Base-by-base conservation (phyloP, 2,113 vertebrate genomes). In the Prinia subflava region DNA sequence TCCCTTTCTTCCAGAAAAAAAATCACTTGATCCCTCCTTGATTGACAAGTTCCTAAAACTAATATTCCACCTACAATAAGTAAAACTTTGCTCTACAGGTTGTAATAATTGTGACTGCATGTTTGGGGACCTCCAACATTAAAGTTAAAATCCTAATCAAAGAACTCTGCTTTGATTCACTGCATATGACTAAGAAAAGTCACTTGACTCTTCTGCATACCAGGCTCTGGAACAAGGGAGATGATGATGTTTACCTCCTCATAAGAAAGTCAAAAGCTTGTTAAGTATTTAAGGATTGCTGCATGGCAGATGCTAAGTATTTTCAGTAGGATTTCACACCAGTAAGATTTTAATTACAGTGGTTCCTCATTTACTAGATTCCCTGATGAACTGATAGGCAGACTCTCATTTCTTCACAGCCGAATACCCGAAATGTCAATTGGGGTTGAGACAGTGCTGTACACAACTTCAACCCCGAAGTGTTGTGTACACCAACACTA, bases 311-410 rank as follows among this genome's bases (percentile, higher is more conserved):
- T 71, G 64, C 62, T 71, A 87, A 90, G 76, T 46, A 80, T 92
- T 94, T 96, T 88, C 85, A 83, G 86, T 27, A 71, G 35, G 60
- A 83, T 90, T 96, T 90, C 79, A 93, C 71, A 95, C 63, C 59
- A 83, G 60, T 64, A 91, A 89, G 79, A 89, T 81, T 95, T 94
- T 97, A 96, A 96, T 96, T 93, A 96, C 65, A 4, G 37, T 6
- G 0, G 64, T 53, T 96, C 75, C 60, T 97, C 80, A 78, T 92
- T 94, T 92, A 68, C 68, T 81, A 59, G 60, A 81, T 81, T 95
- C 82, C 85, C 92, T 42, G 73, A 90, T 88, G 92, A 94, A 94
- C 85, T 69, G n/a, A 92, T 46, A 88, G 67, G 64, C 76, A 90
- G 75, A n/a, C 59, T 74, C 68, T 83, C 56, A 68, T 57, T 94